Percentiles rank a stretch among this genome's conserved stretches.
Conservation (phyloP, 1,140 invertebrate genomes). For the Hycleus cichorii region DNA sequence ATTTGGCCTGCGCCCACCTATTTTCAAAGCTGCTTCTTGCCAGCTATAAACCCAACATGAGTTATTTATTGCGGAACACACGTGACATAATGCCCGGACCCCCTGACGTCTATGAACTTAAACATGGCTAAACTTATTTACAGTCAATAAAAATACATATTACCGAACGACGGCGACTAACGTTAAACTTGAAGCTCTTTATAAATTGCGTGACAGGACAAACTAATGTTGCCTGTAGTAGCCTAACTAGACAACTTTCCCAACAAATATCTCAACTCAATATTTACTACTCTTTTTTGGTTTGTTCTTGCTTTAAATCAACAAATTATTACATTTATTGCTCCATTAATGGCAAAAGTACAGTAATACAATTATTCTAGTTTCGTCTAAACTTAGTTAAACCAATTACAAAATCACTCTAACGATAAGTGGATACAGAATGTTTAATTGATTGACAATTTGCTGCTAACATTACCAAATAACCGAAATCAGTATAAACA, state of each 20-base stretch:
- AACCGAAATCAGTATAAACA: neutral
- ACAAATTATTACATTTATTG: too few species aligned
- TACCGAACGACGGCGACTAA: neutral
- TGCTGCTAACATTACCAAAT: neutral
- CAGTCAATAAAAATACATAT: slow-evolving; percentile 24
- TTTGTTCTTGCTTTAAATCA: too few species aligned
- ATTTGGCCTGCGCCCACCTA: slow-evolving; percentile 12
- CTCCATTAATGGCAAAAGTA: too few species aligned
- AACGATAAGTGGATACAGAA: neutral
- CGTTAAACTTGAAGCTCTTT: neutral
- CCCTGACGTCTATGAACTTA: slow-evolving; percentile 10
- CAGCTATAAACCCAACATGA: slow-evolving; percentile 26
- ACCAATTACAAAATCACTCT: neutral
- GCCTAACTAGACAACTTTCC: neutral
- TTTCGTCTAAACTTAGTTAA: neutral
- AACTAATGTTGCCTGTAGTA: too few species aligned
- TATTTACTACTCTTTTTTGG: too few species aligned
- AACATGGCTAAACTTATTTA: slow-evolving; percentile 22
- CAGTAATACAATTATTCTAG: neutral
- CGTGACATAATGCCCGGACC: slow-evolving; percentile 22
- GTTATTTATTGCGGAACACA: slow-evolving; percentile 28
- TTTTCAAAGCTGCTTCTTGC: slow-evolving; percentile 11
- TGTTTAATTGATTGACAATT: neutral
- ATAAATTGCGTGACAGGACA: too few species aligned
- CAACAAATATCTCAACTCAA: too few species aligned